Conservation (phyloP, 2,888 invertebrate species). For the Dromius quadrimaculatus region DNA sequence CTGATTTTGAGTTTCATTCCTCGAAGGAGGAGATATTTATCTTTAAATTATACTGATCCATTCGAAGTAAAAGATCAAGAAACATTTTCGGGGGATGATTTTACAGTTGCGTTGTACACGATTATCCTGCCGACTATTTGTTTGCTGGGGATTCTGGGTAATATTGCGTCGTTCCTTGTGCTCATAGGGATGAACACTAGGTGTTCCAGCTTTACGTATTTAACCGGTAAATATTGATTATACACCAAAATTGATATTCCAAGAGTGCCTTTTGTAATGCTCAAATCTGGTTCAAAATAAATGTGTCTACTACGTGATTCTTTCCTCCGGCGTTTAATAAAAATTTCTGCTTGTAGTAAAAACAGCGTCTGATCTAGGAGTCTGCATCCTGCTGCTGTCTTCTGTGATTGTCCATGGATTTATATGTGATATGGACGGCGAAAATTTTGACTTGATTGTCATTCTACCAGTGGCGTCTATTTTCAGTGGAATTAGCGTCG, state of each 20-base stretch:
- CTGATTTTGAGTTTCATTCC: slow-evolving; percentile 8
- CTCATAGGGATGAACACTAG: slow-evolving; percentile 4
- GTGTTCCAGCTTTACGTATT: slow-evolving; percentile 42
- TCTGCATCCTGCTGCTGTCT: slow-evolving; percentile 13
- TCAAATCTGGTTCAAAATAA: not conserved
- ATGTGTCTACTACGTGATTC: not conserved
- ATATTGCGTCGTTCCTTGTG: slow-evolving; percentile 31
- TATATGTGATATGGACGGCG: slow-evolving; percentile 2
- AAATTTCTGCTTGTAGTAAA: slow-evolving; percentile 14
- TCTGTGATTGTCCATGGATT: slow-evolving; percentile 9
- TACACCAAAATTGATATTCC: not conserved
- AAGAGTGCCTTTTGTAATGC: not conserved
- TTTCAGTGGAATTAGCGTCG: slow-evolving; percentile 50
- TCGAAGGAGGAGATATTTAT: not conserved
- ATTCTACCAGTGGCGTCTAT: slow-evolving; percentile 47
- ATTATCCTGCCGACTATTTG: slow-evolving; percentile 29
- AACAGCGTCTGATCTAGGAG: slow-evolving; percentile 15
- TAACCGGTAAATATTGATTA: slow-evolving; percentile 28
- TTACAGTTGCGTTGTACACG: slow-evolving; percentile 8
- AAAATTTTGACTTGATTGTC: slow-evolving; percentile 39
- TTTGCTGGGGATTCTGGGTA: slow-evolving; percentile 26
- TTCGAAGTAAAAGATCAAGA: not conserved
- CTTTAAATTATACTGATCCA: too few species aligned
- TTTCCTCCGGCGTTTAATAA: not conserved
- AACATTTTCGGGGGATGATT: not conserved